Evolutionary conservation across 2,888 invertebrate genomes (phyloP), one percentile per base, ranked within the genome.

Genomic region (Cryptocephalus primarius): DNA sequence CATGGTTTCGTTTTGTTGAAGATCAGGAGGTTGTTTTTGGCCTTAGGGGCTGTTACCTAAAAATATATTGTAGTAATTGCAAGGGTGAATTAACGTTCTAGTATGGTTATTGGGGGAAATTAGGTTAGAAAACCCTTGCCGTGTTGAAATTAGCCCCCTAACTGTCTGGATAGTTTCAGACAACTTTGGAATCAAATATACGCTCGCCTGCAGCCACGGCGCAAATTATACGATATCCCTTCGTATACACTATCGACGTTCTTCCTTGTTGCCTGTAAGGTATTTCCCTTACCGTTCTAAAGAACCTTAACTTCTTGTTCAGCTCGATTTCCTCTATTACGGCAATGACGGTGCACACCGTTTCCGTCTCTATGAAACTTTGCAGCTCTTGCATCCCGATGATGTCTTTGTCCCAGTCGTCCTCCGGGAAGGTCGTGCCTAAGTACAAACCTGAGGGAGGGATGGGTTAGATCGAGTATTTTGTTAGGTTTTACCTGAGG

Each of bases 1-100:
- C 72, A 71, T n/a, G 79, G 76, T 47, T 69, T 67, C 8, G 70
- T 69, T 70, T 84, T 84, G 63, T 77, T 80, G 65, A 83, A 83
- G 4, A 82, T 73, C 1, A 80, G 60, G 31, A 62, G 14, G 33
- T 43, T 36, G 36, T 12, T 22, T 22, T 22, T 22, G 22, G 22
- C 2, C 6, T 22, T 22, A 4, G 22, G 6, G 2, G 22, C 22
- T 2, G 22, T 22, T 22, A 22, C 3, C 22, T 22, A 6, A 22
- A 22, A 22, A 22, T n/a, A n/a, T n/a, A 22, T 22, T 22, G 22
- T 22, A n/a, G n/a, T n/a, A n/a, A n/a, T n/a, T n/a, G n/a, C n/a
- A n/a, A n/a, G n/a, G n/a, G n/a, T n/a, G n/a, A n/a, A n/a, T n/a
- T n/a, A n/a, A n/a, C n/a, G n/a, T n/a, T n/a, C n/a, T n/a, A n/a